These are phyloP conservation scores for Acrocephalus scirpaceus DNA, from an alignment of 2,797 vertebrate genomes.

Conservation along the genomic window DNA sequence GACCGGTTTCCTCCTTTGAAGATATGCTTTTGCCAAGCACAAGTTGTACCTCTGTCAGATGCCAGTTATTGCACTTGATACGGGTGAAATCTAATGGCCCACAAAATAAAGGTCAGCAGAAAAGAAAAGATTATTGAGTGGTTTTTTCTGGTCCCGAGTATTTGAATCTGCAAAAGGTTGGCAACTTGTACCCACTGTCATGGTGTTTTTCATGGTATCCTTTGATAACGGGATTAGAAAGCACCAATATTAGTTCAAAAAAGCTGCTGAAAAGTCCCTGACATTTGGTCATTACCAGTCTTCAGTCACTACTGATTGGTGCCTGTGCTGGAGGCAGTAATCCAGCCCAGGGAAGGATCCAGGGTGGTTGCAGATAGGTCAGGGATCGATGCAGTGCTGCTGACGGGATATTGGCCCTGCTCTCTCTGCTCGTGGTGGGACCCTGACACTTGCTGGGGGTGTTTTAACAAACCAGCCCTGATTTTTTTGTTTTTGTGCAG, in stretches of 20 bases:
- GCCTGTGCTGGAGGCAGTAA: neutral
- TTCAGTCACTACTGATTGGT: neutral
- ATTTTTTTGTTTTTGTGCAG: neutral
- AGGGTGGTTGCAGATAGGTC: neutral
- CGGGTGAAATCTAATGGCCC: conserved; percentile 25
- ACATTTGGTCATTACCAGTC: conserved; percentile 26
- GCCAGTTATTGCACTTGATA: conserved; percentile 18
- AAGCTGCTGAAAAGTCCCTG: conserved; percentile 15
- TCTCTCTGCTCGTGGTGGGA: neutral
- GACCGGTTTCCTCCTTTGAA: conserved; percentile 11
- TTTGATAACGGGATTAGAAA: conserved; percentile 52
- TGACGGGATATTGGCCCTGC: neutral
- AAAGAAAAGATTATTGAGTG: conserved; percentile 4
- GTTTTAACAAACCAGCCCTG: neutral
- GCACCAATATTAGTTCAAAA: conserved; percentile 55
- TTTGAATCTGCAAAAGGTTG: neutral
- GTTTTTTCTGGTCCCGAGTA: neutral
- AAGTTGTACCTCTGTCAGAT: conserved; percentile 1
- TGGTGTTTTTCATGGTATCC: conserved; percentile 27
- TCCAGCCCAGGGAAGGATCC: neutral
- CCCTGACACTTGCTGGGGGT: neutral
- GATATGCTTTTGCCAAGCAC: conserved; percentile 7
- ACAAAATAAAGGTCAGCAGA: conserved; percentile 59
- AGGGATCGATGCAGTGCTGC: neutral
- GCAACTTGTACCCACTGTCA: neutral